Evolutionary conservation across 2,888 invertebrate genomes (phyloP), one percentile per base, ranked within the genome.

Genomic region (Mesoligia furuncula): DNA sequence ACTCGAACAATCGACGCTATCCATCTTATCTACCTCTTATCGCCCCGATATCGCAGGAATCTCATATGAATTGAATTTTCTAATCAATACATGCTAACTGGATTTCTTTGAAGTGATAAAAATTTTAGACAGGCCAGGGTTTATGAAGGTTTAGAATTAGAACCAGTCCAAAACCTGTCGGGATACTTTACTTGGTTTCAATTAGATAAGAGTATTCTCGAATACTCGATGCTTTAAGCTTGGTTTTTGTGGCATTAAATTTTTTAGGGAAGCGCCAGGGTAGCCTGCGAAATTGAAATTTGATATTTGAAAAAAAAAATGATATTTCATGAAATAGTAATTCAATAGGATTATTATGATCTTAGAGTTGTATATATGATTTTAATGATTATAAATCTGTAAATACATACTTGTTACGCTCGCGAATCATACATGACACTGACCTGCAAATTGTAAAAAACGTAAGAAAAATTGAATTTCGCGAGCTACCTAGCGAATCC

Each of bases 11-110:
- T 89, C 85, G 83, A 69, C 81, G 75, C 77, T 90, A 91, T 90
- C 87, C 90, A 77, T 80, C 81, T 87, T 90, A 90, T 91, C 89
- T 81, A 71, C 79, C 76, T 82, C 84, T 88, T 92, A 92, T 92
- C 91, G 75, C 72, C 17, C 39, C 77, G 90, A 92, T 91, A 91
- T 85, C 83, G 66, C 54, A 77, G 48, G 83, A 81, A 88, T 87
- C 79, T 86, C 70, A 61, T 54, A 73, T 76, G 74, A 68, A 83
- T 77, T 65, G 65, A 73, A 80, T 85, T 85, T 83, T 76, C 45
- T 82, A 86, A 85, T 86, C 86, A 80, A 84, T 77, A 77, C 42
- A 71, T 54, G 51, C 36, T 86, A 77, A 83, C 79, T 86, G 66
- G 64, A 71, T 79, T 67, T 74, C 59, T 85, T 70, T 70, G 20